Evolutionary conservation across 2,888 invertebrate genomes (phyloP).

Genomic region (Dryobota labecula): DNA sequence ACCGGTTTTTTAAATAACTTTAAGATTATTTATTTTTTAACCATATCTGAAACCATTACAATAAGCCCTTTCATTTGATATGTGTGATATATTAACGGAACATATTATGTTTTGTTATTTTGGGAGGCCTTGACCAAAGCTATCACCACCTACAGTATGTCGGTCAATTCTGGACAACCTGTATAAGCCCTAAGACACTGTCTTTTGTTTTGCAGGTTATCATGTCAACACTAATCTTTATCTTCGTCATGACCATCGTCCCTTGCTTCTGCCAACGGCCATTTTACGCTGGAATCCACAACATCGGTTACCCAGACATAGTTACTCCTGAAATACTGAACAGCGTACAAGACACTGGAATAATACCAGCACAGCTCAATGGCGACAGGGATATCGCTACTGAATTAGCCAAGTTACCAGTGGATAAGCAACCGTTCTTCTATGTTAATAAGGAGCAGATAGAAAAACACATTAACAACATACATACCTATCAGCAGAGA

Average conservation of each 20-base stretch:
- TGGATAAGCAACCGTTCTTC: constrained; percentile 72
- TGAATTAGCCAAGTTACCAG: constrained; percentile 78
- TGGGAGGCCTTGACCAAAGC: too few species aligned
- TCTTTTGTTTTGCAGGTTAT: constrained; percentile 27
- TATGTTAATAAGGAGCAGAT: constrained; percentile 22
- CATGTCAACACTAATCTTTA: constrained; percentile 47
- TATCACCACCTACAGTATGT: too few species aligned
- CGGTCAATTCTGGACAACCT: too few species aligned
- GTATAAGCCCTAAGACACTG: background rate
- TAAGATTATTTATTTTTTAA: too few species aligned
- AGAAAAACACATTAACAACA: constrained; percentile 42
- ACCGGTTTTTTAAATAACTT: too few species aligned
- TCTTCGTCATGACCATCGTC: constrained; percentile 51
- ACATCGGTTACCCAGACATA: constrained; percentile 65
- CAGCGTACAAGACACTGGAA: too few species aligned
- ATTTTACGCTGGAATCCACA: constrained; percentile 64
- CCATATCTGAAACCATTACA: too few species aligned
- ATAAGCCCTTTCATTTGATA: too few species aligned
- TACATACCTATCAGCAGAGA: constrained; percentile 49
- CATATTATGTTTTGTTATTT: too few species aligned
- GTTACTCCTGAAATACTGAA: constrained; percentile 26
- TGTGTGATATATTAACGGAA: too few species aligned
- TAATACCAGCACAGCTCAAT: constrained; percentile 4
- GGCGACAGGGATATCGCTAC: background rate
- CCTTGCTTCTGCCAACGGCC: constrained; percentile 64